Evolutionary conservation across 2,113 vertebrate genomes (phyloP).

Genomic region (Polypterus bichir): DNA sequence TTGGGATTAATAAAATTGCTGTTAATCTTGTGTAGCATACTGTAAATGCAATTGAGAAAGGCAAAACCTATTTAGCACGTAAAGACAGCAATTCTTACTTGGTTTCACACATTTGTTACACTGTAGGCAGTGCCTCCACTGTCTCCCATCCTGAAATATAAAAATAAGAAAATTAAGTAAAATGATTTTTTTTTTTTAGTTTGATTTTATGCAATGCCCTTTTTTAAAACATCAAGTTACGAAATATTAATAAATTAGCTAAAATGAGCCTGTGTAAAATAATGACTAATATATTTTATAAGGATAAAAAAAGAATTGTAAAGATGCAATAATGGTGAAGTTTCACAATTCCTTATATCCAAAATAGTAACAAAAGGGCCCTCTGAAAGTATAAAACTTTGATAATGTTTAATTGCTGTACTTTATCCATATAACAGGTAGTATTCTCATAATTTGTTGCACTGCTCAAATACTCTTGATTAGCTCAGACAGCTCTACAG

Average conservation of each 20-base stretch:
- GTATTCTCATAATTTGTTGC: too few relatives aligned
- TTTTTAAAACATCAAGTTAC: not conserved
- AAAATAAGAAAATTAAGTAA: conserved; percentile 18
- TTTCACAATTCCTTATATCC: too few relatives aligned
- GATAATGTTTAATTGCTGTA: too few relatives aligned
- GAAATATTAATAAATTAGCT: conserved; percentile 23
- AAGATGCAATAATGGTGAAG: too few relatives aligned
- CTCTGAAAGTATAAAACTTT: too few relatives aligned
- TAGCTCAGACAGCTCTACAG: too few relatives aligned
- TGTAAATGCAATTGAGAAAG: conserved; percentile 1
- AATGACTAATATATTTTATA: conserved; percentile 18
- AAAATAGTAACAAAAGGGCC: too few relatives aligned
- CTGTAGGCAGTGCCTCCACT: conserved; percentile 74
- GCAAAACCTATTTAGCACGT: conserved; percentile 11
- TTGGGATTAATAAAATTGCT: conserved; percentile 5
- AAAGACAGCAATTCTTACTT: conserved; percentile 54
- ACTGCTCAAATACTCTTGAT: too few relatives aligned
- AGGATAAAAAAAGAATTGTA: not conserved
- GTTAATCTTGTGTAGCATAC: not conserved
- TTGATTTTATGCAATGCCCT: conserved; percentile 4
- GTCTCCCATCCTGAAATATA: conserved; percentile 66
- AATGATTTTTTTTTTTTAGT: conserved; percentile 17
- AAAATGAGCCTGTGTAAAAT: conserved; percentile 29
- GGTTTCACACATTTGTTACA: conserved; percentile 87
- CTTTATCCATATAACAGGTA: too few relatives aligned